phyloP scores from a whole-genome alignment of 1,140 invertebrate species.

The Magallana ariakensis region DNA sequence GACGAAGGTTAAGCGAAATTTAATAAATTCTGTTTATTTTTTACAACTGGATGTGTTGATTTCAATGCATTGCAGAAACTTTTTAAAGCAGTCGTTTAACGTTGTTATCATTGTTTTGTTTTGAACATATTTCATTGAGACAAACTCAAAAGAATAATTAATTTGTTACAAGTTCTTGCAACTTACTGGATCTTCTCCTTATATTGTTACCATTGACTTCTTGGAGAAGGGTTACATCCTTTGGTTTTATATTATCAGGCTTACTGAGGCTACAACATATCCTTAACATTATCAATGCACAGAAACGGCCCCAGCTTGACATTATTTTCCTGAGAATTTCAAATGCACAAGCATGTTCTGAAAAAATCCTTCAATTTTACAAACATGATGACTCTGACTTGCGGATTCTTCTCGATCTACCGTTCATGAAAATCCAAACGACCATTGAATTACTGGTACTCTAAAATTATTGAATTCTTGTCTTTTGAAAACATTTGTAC shows the following conservation, averaged over 20 bases:
- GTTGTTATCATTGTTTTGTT: no score
- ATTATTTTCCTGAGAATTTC: conserved; percentile 71
- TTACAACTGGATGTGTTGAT: background rate
- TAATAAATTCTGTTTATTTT: background rate
- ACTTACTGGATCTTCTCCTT: no score
- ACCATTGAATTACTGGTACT: background rate
- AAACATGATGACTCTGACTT: background rate
- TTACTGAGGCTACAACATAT: conserved; percentile 73
- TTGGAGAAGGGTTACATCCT: no score
- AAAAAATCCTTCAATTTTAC: conserved; percentile 47
- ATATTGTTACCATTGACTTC: no score
- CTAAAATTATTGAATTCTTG: background rate
- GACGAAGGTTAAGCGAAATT: conserved; percentile 90
- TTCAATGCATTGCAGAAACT: no score
- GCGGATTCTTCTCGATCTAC: conserved; percentile 2
- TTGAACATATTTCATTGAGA: no score
- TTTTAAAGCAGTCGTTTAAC: no score
- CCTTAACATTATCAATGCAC: conserved; percentile 70
- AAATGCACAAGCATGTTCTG: conserved; percentile 57
- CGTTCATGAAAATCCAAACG: background rate
- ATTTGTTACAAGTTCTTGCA: no score
- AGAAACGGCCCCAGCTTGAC: conserved; percentile 62
- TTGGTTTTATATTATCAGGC: conserved; percentile 56
- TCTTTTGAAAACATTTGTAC: background rate
- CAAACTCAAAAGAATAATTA: no score